Evolutionary conservation across 1,140 invertebrate genomes (phyloP), one percentile per base, ranked within the genome.

Genomic region (Sitobion miscanthi): DNA sequence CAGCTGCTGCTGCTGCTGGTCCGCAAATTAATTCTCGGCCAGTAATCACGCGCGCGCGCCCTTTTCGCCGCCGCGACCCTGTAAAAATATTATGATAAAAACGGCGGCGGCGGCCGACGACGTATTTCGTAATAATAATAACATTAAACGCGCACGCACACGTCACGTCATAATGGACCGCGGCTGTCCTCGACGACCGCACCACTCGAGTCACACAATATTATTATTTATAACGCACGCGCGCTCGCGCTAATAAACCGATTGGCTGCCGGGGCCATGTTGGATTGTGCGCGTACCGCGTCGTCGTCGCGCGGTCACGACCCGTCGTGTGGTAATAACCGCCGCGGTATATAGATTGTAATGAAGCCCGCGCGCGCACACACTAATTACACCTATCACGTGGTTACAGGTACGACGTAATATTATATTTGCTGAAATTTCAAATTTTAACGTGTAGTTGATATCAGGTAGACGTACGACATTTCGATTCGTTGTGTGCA

Each of bases 61-160:
- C 45, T 87, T 87, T 52, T 30, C 45, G 45, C 86, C 86, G 11
- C 23, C 30, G 2, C 21, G 49, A 54, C 87, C 87, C 87, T 89
- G 87, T 89, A 89, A 89, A 89, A 89, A 89, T 89, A 89, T 89
- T 89, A 42, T 89, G 87, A 89, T 89, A 89, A 89, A 89, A 89
- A 23, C 49, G 49, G 7, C 25, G 17, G 5, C 47, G 45, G 9
- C 85, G 23, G 9, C 17, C 86, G 47, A 45, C 9, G 23, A 7
- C 17, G 47, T n/a, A 52, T 77, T 77, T 77, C 62, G 30, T n/a
- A n/a, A 69, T 69, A 69, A 69, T 62, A 62, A 69, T 77, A 69
- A 69, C n/a, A 77, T 69, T 69, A 69, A n/a, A 35, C 45, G n/a
- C 30, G 30, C 86, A 35, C 86, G 30, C 45, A 21, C 47, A 49